Base-by-base conservation (phyloP, 2,888 invertebrate species). In the Tuberolachnus salignus region DNA sequence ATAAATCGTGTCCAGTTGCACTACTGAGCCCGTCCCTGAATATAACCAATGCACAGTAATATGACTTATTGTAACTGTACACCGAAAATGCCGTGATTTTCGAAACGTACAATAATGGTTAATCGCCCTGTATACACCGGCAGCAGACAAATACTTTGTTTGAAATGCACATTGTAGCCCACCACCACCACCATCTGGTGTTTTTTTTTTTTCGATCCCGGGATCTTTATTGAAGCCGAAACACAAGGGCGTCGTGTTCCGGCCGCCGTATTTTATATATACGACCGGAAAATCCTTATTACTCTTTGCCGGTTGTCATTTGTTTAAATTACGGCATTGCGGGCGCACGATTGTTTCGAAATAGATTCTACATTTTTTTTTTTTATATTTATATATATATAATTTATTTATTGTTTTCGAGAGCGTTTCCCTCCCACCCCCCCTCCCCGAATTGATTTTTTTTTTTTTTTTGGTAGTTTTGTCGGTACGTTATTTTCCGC, bases 231-330 rank as follows among this genome's bases (percentile, higher is more conserved):
- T 51, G 72, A 61, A 72, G 49, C 59, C 19, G 19, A 49, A 72
- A 61, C 51, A 72, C 26, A 67, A 75, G 67, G 75, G 57, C 75
- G 66, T 64, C 11, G 74, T 74, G 74, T 75, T 67, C 75, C 75
- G 75, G 67, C 66, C 34, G 66, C 67, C 46, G 66, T 23, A 53
- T 51, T 51, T 19, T 61, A 26, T 61, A 26, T 26, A 66, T 6
- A 23, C 55, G 55, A 75, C 75, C 64, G 75, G 75, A 75, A 67
- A 75, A 75, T 67, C 55, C 57, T 67, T 67, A 75, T 75, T 75
- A 75, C 57, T 26, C 67, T 57, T 46, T 26, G 57, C 46, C 55
- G 55, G 72, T 72, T 72, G 72, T 72, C 72, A 19, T 72, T 72
- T 72, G 34, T 72, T 72, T 61, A 72, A 61, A 51, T 34, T 34